Base-by-base conservation (phyloP, 2,888 invertebrate species). In the Standfussiana lucernea region DNA sequence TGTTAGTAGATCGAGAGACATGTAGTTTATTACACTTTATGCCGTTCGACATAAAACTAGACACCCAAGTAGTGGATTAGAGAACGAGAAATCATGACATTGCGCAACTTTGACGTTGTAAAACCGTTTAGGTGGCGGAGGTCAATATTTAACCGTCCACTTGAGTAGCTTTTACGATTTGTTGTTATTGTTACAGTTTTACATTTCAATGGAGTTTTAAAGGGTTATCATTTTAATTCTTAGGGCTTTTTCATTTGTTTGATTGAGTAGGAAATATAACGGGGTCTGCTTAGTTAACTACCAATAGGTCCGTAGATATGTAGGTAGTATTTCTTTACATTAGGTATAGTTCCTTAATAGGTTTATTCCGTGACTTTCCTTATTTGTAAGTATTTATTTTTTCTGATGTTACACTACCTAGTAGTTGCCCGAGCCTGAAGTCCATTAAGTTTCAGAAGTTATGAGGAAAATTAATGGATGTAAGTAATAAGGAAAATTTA, bases 11-110 rank as follows among this genome's bases (percentile, higher is more conserved):
- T 85, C 90, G 89, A 90, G 86, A 92, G 90, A 91, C 92, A 90
- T 85, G 86, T 90, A 91, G 92, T 95, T 95, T 95, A 95, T 95
- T 93, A 91, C 93, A 91, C 90, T 93, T 94, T 93, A 93, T 94
- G 92, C 91, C 90, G 90, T 88, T 89, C 89, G 90, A 93, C 93
- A 95, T 95, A 95, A 95, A 96, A 95, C 92, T 92, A 95, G 95
- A 96, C 96, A 95, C 96, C 96, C 96, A 96, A 96, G 96, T 94
- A 94, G 95, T 93, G 92, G 95, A 96, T 95, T 94, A 95, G 78
- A 90, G 92, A 92, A 90, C 91, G 89, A 93, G 90, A 91, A 92
- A 92, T 92, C 92, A 89, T 86, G 90, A 80, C 80, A 93, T 95
- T 95, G 93, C 92, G 93, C 94, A 95, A 95, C 86, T 72, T 72